Percentiles rank a stretch among this genome's conserved stretches.
phyloP scores from a whole-genome alignment of 2,113 vertebrate genomes.

The Cottus gobio region DNA sequence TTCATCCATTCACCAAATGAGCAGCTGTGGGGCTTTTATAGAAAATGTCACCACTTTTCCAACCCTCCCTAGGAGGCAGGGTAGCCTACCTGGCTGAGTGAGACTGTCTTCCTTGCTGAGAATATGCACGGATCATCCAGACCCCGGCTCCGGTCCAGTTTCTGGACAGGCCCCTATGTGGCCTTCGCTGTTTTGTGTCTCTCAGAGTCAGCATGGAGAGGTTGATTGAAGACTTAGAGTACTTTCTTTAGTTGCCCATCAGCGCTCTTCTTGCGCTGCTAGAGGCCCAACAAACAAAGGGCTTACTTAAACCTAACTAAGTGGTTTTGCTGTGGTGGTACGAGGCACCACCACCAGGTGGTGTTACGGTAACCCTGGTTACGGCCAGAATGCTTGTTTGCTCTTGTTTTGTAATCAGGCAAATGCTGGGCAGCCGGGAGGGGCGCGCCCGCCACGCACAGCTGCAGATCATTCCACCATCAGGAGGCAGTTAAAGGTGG shows the following conservation, averaged over 20 bases:
- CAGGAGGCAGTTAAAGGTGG: too few relatives aligned
- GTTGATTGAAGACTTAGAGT: background rate
- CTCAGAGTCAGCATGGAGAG: background rate
- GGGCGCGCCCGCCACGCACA: too few relatives aligned
- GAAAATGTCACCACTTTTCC: constrained; percentile 17
- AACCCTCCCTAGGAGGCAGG: constrained; percentile 7
- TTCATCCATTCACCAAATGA: background rate
- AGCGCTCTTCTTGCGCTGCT: background rate
- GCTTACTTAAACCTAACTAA: background rate
- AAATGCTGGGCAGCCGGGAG: too few relatives aligned
- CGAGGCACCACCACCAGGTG: too few relatives aligned
- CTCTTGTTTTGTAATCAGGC: too few relatives aligned
- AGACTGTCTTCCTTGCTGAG: constrained; percentile 33
- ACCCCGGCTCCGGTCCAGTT: constrained; percentile 10
- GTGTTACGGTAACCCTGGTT: too few relatives aligned
- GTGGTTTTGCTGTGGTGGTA: background rate
- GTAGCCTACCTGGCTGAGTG: constrained; percentile 54
- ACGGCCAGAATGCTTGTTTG: too few relatives aligned
- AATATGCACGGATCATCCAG: constrained; percentile 25
- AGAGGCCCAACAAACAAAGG: background rate
- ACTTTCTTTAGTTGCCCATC: too few relatives aligned
- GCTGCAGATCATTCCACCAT: too few relatives aligned
- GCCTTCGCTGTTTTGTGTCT: background rate
- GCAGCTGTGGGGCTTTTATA: constrained; percentile 23
- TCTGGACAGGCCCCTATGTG: background rate